Evolutionary conservation across 1,140 invertebrate species (phyloP), one percentile per base, ranked within the genome.

Genomic region (Lanistes nyassanus): DNA sequence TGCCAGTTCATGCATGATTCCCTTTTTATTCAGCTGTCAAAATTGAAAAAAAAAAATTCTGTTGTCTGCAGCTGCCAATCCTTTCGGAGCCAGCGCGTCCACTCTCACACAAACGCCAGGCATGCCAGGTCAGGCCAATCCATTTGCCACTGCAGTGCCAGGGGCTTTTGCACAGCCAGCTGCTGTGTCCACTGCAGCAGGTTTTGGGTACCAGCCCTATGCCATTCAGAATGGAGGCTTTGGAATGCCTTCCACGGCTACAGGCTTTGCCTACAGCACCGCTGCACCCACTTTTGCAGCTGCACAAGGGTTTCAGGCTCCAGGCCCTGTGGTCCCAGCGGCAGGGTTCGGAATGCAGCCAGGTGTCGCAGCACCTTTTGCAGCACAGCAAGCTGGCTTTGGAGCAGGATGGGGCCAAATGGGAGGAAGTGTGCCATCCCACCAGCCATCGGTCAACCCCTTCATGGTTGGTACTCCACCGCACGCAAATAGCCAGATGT

Each of bases 401-500:
- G 75, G 23, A 19, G 76, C 64, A 29, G 79, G 68, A 19, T 74
- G 66, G 71, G 75, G 65, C 1, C 66, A 68, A n/a, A 76, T 72
- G 69, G 77, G 75, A n/a, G 74, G 72, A 68, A 72, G 53, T 2
- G 73, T 65, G 5, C 51, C 53, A 42, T 56, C 58, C 26, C 55
- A 37, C 29, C 58, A 42, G 26, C 76, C 39, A 23, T 39, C 81
- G 16, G 81, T 68, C 36, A 84, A 84, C 58, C 84, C 84, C 51
- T 84, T 84, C 67, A 82, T 84, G 82, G 82, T 83, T 36, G 70
- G 70, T 72, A 72, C 55, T n/a, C n/a, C 16, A 47, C 42, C 42
- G 19, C 42, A 47, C 42, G 19, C 9, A 13, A 47, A 16, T 53
- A 31, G 34, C 36, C 36, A 67, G 65, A 26, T 19, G 67, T 3